Conservation (phyloP, 1,140 invertebrate species). For the Trissolcus basalis region DNA sequence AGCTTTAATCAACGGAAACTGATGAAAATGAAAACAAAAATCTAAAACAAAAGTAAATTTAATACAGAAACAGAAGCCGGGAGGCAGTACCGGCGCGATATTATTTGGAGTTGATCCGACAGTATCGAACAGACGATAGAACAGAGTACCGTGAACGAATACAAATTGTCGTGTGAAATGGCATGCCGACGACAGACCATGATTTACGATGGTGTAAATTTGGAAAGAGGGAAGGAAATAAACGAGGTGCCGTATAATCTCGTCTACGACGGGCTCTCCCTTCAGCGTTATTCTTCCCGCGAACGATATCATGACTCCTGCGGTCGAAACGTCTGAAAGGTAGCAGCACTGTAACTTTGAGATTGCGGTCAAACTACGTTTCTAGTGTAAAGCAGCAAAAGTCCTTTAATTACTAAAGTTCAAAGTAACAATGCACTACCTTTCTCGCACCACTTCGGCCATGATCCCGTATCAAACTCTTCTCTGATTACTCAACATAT, state of each 20-base stretch:
- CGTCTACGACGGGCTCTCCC: conserved; percentile 25
- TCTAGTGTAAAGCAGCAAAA: conserved; percentile 39
- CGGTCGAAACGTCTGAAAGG: conserved; percentile 46
- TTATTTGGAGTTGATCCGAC: conserved; percentile 17
- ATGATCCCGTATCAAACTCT: conserved; percentile 46
- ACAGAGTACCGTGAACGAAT: conserved; percentile 26
- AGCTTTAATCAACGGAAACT: no score
- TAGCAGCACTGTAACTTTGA: conserved; percentile 41
- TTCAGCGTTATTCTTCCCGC: conserved; percentile 35
- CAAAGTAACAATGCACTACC: conserved; percentile 46
- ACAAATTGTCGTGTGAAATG: conserved; percentile 36
- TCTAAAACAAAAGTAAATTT: neutral
- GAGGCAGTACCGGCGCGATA: neutral
- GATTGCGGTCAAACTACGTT: conserved; percentile 50
- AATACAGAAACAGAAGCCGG: neutral
- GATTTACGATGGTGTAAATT: conserved; percentile 49
- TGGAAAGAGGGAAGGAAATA: conserved; percentile 38
- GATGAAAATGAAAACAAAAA: neutral
- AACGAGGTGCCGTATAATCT: conserved; percentile 44
- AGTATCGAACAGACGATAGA: conserved; percentile 16
- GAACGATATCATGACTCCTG: conserved; percentile 43
- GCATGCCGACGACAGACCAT: conserved; percentile 32
- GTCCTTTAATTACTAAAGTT: conserved; percentile 58
- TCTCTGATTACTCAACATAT: conserved; percentile 25
- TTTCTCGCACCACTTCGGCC: conserved; percentile 32